These are phyloP conservation scores for Pygmarrhopalites habei DNA, from an alignment of 1,140 invertebrate genomes.

Conservation along the genomic window DNA sequence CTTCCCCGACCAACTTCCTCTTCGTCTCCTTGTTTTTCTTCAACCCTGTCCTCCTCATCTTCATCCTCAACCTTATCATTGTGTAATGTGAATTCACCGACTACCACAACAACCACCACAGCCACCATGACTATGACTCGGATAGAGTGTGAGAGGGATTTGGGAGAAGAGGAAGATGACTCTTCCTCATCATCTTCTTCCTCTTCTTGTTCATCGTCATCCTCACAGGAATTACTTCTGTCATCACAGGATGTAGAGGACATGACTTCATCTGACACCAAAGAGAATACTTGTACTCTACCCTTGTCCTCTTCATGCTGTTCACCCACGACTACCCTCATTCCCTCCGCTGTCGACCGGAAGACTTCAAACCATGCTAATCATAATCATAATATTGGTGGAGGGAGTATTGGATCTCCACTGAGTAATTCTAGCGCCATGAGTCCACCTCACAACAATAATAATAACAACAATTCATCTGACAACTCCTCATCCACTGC, in stretches of 20 bases:
- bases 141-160: background rate
- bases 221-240: background rate
- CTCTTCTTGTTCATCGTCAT: background rate
- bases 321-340: constrained; percentile 1
- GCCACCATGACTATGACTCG: background rate
- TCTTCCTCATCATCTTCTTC: constrained; percentile 1
- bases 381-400: background rate
- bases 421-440: constrained; percentile 13
- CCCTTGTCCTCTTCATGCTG: constrained; percentile 6
- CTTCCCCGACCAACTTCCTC: too few species aligned
- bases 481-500: constrained; percentile 6
- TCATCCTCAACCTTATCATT: background rate
- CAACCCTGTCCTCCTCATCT: too few species aligned
- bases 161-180: background rate
- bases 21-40: too few species aligned
- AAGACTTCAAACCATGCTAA: constrained; percentile 8
- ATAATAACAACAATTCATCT: constrained; percentile 11
- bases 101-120: background rate
- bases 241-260: constrained; percentile 8
- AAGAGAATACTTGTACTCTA: constrained; percentile 27
- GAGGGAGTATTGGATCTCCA: too few species aligned
- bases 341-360: background rate
- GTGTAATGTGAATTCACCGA: background rate
- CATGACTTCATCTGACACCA: constrained; percentile 30
- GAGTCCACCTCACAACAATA: constrained; percentile 3